A percentile compares a stretch with the other conserved stretches of the same genome.
Evolutionary conservation across 1,140 invertebrate genomes (phyloP).

Genomic region (Trichonephila clavipes): DNA sequence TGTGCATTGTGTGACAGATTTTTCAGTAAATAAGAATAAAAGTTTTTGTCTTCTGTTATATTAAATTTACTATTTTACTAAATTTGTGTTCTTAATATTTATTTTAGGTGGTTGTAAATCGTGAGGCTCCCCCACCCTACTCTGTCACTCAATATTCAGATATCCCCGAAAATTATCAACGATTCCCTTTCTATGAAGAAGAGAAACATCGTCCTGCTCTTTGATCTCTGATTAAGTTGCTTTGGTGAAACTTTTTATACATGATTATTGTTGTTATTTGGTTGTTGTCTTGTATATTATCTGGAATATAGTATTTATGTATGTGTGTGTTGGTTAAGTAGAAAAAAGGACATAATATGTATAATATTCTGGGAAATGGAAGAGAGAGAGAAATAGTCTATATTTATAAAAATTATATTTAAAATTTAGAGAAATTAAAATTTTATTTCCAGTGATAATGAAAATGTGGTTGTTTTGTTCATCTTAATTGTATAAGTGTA

Average conservation of each 20-base stretch:
- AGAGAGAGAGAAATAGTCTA: background rate
- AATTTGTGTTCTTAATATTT: background rate
- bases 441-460: background rate
- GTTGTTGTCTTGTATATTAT: slow-evolving; percentile 6
- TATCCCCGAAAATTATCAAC: slow-evolving; percentile 59
- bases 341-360: background rate
- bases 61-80: too few relatives aligned
- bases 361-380: slow-evolving; percentile 5
- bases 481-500: background rate
- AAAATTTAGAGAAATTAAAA: background rate
- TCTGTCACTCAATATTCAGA: slow-evolving; percentile 60
- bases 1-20: too few relatives aligned
- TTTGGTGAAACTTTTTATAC: background rate
- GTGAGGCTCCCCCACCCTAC: slow-evolving; percentile 64
- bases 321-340: background rate
- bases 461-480: background rate
- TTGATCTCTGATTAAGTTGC: background rate
- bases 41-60: too few relatives aligned
- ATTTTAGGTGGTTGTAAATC: slow-evolving; percentile 31
- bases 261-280: slow-evolving; percentile 9
- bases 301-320: slow-evolving; percentile 58
- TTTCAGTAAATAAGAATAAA: too few relatives aligned
- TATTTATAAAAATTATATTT: slow-evolving; percentile 16
- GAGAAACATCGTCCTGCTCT: slow-evolving; percentile 7
- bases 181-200: slow-evolving; percentile 56